Conservation (phyloP, 23 tunicate genomes). For the Botrylloides violaceus region DNA sequence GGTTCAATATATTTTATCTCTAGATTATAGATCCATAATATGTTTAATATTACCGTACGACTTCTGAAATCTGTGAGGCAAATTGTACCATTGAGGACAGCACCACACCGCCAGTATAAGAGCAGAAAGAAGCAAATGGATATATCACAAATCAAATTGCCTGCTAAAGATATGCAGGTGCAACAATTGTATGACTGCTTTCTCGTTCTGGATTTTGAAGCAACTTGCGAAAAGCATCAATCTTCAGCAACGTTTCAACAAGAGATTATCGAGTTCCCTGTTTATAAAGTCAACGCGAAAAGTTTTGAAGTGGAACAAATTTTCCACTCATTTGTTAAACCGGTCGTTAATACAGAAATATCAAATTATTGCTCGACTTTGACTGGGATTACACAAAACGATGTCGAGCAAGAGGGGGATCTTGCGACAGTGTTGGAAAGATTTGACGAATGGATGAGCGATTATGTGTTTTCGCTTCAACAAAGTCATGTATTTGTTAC, state of each 20-base stretch:
- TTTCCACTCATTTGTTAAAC: slow-evolving; percentile 18
- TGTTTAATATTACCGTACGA: neutral
- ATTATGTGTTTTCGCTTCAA: neutral
- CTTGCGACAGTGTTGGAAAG: slow-evolving; percentile 1
- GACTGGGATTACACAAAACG: slow-evolving; percentile 16
- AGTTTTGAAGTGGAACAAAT: neutral
- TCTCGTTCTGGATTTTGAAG: slow-evolving; percentile 25
- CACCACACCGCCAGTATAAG: neutral
- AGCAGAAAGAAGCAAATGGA: neutral
- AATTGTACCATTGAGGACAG: neutral
- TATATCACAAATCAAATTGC: neutral
- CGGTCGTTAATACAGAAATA: slow-evolving; percentile 3
- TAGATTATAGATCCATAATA: neutral
- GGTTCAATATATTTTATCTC: neutral
- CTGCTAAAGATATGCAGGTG: neutral
- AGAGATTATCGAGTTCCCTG: slow-evolving; percentile 28
- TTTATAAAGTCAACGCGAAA: slow-evolving; percentile 1
- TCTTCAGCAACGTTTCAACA: neutral
- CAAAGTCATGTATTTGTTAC: slow-evolving; percentile 11
- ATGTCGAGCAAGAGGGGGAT: neutral
- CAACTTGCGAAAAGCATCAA: slow-evolving; percentile 11
- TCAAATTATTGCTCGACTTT: slow-evolving; percentile 4
- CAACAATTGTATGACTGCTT: slow-evolving; percentile 17
- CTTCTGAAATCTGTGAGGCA: neutral
- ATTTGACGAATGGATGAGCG: slow-evolving; percentile 3